Percentiles rank a stretch among this genome's conserved stretches.
Evolutionary conservation across 2,113 vertebrate species (phyloP).

Genomic region (Dasyornis broadbenti): DNA sequence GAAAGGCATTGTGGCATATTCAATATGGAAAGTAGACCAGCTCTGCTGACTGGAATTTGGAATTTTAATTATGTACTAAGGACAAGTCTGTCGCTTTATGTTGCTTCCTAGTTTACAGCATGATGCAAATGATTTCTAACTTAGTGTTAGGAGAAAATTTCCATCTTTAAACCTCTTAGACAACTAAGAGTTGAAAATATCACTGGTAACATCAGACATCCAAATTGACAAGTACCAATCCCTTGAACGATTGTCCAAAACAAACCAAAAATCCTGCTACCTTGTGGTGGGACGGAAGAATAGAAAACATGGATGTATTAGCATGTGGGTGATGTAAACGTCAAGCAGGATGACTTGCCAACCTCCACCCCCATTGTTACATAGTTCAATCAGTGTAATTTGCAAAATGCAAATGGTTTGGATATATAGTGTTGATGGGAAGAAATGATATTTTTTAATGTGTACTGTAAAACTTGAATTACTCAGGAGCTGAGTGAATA

Average conservation of each 20-base stretch:
- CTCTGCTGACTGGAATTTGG: constrained; percentile 77
- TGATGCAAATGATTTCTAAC: constrained; percentile 89
- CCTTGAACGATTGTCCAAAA: constrained; percentile 69
- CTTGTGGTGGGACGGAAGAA: constrained; percentile 50
- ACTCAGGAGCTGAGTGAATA: constrained; percentile 86
- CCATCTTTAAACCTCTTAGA: constrained; percentile 80
- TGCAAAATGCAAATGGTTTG: constrained; percentile 78
- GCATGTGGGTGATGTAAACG: constrained; percentile 72
- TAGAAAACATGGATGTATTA: constrained; percentile 67
- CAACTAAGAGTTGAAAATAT: constrained; percentile 73
- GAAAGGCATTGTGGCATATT: constrained; percentile 49
- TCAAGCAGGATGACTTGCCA: constrained; percentile 72
- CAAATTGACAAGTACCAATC: constrained; percentile 67
- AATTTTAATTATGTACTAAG: constrained; percentile 80
- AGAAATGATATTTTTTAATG: constrained; percentile 81
- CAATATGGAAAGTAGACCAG: constrained; percentile 69
- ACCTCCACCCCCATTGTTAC: constrained; percentile 71
- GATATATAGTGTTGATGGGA: constrained; percentile 81
- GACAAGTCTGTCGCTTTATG: constrained; percentile 86
- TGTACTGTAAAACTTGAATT: constrained; percentile 82
- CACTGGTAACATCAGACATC: constrained; percentile 70
- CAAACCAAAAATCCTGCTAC: constrained; percentile 73
- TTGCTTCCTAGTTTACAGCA: constrained; percentile 94
- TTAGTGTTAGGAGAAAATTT: constrained; percentile 80
- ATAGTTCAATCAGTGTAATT: constrained; percentile 80